These are phyloP conservation scores for Pyralis farinalis DNA, from an alignment of 2,888 invertebrate species.

Conservation along the genomic window DNA sequence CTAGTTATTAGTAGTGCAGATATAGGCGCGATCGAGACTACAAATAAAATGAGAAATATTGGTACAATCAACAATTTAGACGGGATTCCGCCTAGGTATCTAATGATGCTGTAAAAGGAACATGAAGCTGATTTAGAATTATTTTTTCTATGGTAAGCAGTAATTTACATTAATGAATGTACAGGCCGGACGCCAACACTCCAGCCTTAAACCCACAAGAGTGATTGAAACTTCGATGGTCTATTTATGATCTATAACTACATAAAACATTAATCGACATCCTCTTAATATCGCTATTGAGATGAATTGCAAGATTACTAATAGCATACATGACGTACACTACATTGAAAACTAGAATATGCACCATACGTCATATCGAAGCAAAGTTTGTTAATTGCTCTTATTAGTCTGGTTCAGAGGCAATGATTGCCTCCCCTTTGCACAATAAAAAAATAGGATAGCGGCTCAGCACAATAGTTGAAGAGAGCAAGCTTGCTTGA, in stretches of 20 bases:
- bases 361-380: no score
- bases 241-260: no score
- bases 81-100: background rate
- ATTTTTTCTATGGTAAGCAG: no score
- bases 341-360: no score
- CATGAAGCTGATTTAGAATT: no score
- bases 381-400: background rate
- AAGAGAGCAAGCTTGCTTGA: background rate
- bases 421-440: background rate
- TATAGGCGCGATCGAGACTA: slow-evolving; percentile 14
- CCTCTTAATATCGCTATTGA: no score
- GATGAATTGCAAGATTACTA: no score
- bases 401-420: background rate
- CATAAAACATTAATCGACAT: no score
- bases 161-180: no score
- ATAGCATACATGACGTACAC: no score
- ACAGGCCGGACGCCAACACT: no score
- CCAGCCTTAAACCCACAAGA: background rate
- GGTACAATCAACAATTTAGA: background rate
- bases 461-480: background rate
- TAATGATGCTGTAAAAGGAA: background rate
- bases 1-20: slow-evolving; percentile 35
- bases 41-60: background rate
- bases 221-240: background rate
- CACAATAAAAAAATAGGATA: background rate